Percentiles rank a stretch among this genome's conserved stretches.
phyloP scores from a whole-genome alignment of 2,797 vertebrate species.

The Centroberyx gerrardi region DNA sequence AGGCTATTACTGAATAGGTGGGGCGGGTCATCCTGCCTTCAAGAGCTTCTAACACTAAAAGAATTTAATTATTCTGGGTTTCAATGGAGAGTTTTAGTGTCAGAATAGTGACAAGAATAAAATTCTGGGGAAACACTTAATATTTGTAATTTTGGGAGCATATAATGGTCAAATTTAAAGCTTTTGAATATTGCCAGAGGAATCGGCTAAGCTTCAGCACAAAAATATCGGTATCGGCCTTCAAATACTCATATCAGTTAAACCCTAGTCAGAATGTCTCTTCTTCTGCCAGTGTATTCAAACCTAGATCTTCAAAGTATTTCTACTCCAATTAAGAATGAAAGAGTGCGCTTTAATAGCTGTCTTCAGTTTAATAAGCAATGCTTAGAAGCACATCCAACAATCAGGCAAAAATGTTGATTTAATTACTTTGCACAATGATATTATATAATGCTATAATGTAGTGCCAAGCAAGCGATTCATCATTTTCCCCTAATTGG shows the following conservation, averaged over 20 bases:
- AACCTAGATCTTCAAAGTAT: conserved; percentile 15
- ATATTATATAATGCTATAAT: conserved; percentile 14
- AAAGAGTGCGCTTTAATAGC: neutral
- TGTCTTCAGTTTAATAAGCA: conserved; percentile 22
- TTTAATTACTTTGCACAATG: conserved; percentile 34
- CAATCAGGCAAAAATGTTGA: conserved; percentile 35
- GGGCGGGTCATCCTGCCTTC: too few species aligned
- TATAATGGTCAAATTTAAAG: neutral
- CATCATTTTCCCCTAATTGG: conserved; percentile 24
- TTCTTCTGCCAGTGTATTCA: neutral
- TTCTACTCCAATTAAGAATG: conserved; percentile 12
- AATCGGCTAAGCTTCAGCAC: neutral
- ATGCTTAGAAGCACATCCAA: conserved; percentile 16
- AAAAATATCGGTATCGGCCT: neutral
- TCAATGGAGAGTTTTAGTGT: too few species aligned
- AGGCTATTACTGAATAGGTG: too few species aligned
- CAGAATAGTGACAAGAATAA: too few species aligned
- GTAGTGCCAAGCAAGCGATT: conserved; percentile 15
- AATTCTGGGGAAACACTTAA: too few species aligned
- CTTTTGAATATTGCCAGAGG: neutral
- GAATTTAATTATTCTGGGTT: too few species aligned
- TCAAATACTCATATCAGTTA: neutral
- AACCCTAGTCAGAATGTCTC: neutral
- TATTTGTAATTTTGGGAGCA: neutral
- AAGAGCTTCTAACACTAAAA: too few species aligned